Percentiles rank a stretch among this genome's conserved stretches.
These are phyloP conservation scores for Drosophila nebulosa DNA, from an alignment of 1,140 invertebrate genomes.

Conservation along the genomic window DNA sequence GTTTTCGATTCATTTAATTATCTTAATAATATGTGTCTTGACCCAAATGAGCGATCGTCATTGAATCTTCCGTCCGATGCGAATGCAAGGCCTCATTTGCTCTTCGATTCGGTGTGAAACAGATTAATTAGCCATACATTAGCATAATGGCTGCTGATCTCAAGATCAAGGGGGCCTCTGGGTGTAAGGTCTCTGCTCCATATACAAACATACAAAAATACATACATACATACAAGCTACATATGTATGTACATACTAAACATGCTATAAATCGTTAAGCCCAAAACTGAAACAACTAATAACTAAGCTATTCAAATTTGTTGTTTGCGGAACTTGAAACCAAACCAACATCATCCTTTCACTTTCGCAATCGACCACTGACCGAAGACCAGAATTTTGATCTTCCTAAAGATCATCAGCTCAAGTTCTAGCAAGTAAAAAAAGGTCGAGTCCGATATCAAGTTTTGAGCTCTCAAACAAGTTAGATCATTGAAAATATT, in stretches of 20 bases:
- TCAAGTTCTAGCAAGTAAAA: neutral
- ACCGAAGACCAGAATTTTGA: neutral
- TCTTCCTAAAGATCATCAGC: neutral
- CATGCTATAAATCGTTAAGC: neutral
- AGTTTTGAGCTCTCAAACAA: constrained; percentile 36
- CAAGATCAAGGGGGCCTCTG: neutral
- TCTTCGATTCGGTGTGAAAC: constrained; percentile 40
- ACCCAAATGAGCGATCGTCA: constrained; percentile 3
- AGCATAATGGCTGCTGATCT: constrained; percentile 51
- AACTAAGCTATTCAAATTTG: neutral
- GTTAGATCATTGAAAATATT: constrained; percentile 51
- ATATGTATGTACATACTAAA: neutral
- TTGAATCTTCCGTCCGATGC: constrained; percentile 4
- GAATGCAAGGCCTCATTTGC: constrained; percentile 13
- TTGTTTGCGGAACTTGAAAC: constrained; percentile 7
- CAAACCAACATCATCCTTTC: constrained; percentile 47
- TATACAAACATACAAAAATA: neutral
- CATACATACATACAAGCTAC: neutral
- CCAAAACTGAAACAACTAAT: neutral
- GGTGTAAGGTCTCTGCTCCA: neutral
- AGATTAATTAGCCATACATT: constrained; percentile 61
- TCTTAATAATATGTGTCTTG: neutral
- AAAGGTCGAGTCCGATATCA: no score
- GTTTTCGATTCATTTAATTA: neutral
- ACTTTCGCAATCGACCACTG: constrained; percentile 43